Conservation (phyloP, 37 sponge, comb jelly and placozoan species). For the Halichondria panicea region DNA sequence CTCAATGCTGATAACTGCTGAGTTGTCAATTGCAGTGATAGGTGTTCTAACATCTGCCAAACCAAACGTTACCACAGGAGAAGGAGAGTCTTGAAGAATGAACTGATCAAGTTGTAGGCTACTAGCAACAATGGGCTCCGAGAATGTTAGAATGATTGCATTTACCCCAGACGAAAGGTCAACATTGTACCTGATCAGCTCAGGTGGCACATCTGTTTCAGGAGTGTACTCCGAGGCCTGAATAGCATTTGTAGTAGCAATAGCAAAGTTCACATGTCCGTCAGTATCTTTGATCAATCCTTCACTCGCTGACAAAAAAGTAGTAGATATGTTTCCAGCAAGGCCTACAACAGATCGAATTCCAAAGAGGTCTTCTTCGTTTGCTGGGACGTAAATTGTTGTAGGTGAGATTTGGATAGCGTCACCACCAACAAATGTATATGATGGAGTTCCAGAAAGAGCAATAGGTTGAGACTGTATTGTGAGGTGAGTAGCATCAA, state of each 20-base stretch:
- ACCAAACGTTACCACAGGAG: constrained; percentile 38
- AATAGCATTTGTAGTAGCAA: constrained; percentile 45
- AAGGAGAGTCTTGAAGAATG: constrained; percentile 38
- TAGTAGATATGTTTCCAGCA: constrained; percentile 44
- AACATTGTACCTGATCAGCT: constrained; percentile 59
- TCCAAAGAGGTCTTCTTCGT: constrained; percentile 64
- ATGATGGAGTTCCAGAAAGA: constrained; percentile 17
- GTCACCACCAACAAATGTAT: constrained; percentile 56
- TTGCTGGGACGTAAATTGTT: constrained; percentile 26
- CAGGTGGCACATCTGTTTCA: constrained; percentile 42
- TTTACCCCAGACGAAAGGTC: constrained; percentile 72
- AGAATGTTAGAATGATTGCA: constrained; percentile 58
- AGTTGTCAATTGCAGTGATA: constrained; percentile 38
- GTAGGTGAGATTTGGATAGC: constrained; percentile 15
- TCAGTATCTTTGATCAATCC: constrained; percentile 50
- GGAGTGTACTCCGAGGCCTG: constrained; percentile 38
- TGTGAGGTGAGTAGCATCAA: constrained; percentile 60
- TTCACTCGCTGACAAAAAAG: constrained; percentile 55
- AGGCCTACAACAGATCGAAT: constrained; percentile 62
- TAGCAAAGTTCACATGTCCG: constrained; percentile 43
- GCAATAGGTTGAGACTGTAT: constrained; percentile 48
- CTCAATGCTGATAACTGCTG: constrained; percentile 56
- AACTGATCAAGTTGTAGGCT: constrained; percentile 44
- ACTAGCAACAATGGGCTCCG: constrained; percentile 62
- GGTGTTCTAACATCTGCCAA: constrained; percentile 41